Base-by-base conservation (phyloP, 2,113 vertebrate genomes). In the Tor tambroides region DNA sequence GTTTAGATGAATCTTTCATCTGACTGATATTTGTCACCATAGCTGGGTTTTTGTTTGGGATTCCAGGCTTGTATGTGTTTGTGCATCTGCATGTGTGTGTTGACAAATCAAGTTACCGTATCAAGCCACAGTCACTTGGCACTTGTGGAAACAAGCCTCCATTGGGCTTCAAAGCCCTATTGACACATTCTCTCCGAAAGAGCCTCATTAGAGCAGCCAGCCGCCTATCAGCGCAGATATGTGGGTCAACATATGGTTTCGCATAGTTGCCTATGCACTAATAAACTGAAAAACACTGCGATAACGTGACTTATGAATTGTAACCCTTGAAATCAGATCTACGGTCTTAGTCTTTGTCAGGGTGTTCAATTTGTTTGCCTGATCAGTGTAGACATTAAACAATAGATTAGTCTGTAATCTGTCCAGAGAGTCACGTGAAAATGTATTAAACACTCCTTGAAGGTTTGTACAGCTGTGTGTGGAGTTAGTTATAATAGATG, bases 91-190 rank as follows among this genome's bases (percentile, higher is more conserved):
- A 54, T 21, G 51, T 83, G 4, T 69, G 85, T 87, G 80, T 28
- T 74, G 83, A 84, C 83, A 74, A 74, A 84, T 84, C 69, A 56
- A 74, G 67, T 74, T 74, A 67, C 14, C n/a, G 61, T 30, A 79
- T 76, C 35, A 74, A 83, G 79, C 76, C n/a, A 85, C 87, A 87
- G 90, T 89, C 89, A 80, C 67, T 87, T 80, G 75, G 90, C 67
- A 32, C 92, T 88, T 89, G 71, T 93, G 92, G 92, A 83, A 87
- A 74, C 85, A 88, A 89, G 92, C 88, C 89, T 88, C 87, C 89
- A 90, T 90, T 92, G 85, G 71, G 88, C 91, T 10, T 6, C 91
- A 35, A 84, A 19, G 89, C 85, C 90, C 89, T n/a, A 61, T 63
- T 74, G 17, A n/a, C 90, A 90, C 28, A 26, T 85, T 88, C 92